phyloP scores from a whole-genome alignment of 1,140 invertebrate genomes.

The Mesaphorura yosii region DNA sequence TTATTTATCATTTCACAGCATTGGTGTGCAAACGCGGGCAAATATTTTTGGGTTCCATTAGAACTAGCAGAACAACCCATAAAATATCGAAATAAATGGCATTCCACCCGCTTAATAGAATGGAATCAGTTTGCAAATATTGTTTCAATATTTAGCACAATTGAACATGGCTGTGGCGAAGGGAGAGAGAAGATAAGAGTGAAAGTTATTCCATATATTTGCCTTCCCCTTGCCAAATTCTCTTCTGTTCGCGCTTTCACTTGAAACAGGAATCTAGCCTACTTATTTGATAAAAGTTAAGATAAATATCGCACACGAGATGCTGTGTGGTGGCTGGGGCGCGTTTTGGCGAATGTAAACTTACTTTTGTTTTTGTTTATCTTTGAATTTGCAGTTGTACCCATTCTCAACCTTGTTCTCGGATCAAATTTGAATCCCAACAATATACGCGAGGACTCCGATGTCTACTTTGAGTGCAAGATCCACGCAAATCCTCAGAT shows the following conservation, averaged over 20 bases:
- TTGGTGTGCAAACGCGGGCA: too few relatives aligned
- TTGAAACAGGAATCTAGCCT: background rate
- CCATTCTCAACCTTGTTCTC: slow-evolving; percentile 56
- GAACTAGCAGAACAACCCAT: too few relatives aligned
- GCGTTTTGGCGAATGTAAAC: background rate
- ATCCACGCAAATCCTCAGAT: slow-evolving; percentile 70
- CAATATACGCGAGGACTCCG: slow-evolving; percentile 69
- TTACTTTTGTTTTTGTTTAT: background rate
- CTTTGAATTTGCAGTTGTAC: slow-evolving; percentile 52
- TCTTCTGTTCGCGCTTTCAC: background rate
- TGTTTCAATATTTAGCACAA: too few relatives aligned
- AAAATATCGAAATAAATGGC: too few relatives aligned
- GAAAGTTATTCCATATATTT: background rate
- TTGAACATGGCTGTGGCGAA: too few relatives aligned
- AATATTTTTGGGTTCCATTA: too few relatives aligned
- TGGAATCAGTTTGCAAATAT: too few relatives aligned
- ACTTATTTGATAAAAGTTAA: background rate
- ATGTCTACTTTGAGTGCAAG: slow-evolving; percentile 81
- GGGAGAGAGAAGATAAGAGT: too few relatives aligned
- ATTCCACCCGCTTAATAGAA: too few relatives aligned
- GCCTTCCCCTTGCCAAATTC: background rate
- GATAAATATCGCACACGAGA: background rate
- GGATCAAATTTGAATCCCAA: slow-evolving; percentile 73
- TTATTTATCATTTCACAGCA: too few relatives aligned
- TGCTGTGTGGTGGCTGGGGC: background rate